Conservation (phyloP, 35 echinoderm and acorn worm species). For the Holothuria glaberrima region DNA sequence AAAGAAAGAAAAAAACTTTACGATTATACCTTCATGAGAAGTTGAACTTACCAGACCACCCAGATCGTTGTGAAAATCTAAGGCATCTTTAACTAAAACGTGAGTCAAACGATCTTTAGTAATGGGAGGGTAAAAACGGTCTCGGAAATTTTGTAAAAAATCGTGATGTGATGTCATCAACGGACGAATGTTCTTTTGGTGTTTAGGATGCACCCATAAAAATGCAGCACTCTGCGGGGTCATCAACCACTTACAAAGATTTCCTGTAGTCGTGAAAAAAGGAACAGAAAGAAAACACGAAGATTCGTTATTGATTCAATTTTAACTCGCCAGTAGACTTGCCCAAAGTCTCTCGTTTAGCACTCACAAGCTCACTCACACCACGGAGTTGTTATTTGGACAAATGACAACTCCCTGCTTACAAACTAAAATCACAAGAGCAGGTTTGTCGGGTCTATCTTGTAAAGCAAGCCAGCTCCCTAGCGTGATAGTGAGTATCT, state of each 20-base stretch:
- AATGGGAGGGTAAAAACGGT: constrained; percentile 19
- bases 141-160: not conserved
- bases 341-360: too few species aligned
- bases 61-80: constrained; percentile 49
- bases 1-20: too few species aligned
- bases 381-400: too few species aligned
- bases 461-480: too few species aligned
- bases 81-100: constrained; percentile 14
- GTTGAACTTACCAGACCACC: constrained; percentile 46
- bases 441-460: too few species aligned
- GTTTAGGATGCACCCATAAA: constrained; percentile 58
- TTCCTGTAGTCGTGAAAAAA: constrained; percentile 30
- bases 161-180: constrained; percentile 32
- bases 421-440: too few species aligned
- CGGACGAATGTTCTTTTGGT: constrained; percentile 17
- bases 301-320: too few species aligned
- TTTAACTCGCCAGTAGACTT: too few species aligned
- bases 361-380: too few species aligned
- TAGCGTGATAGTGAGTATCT: too few species aligned
- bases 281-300: too few species aligned
- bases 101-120: constrained; percentile 22
- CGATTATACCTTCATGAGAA: not conserved
- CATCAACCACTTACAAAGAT: constrained; percentile 60
- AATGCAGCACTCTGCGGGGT: constrained; percentile 24
- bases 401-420: too few species aligned